Conservation (phyloP, 2,888 invertebrate genomes). For the Syrista parreyssii region DNA sequence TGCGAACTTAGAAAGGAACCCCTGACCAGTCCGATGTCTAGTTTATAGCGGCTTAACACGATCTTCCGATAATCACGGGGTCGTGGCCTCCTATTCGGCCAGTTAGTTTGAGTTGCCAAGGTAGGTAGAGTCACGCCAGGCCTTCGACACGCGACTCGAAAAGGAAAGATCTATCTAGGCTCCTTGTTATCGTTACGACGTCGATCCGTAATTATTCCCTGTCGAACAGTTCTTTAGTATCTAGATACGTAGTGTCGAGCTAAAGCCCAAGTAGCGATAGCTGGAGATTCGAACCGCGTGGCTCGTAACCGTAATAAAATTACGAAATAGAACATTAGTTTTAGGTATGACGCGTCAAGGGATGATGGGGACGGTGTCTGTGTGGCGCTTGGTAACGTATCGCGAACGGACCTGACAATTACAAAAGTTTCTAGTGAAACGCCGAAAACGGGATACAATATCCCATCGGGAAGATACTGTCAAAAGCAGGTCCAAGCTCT, state of each 20-base stretch:
- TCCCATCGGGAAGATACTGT: slow-evolving; percentile 26
- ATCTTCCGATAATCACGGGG: slow-evolving; percentile 50
- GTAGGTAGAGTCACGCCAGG: slow-evolving; percentile 44
- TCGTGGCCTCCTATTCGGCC: slow-evolving; percentile 48
- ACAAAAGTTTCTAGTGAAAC: slow-evolving; percentile 26
- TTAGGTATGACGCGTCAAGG: too few relatives aligned
- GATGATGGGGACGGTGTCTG: too few relatives aligned
- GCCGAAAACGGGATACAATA: slow-evolving; percentile 24
- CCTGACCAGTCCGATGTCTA: slow-evolving; percentile 23
- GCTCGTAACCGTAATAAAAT: too few relatives aligned
- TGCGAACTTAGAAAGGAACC: too few relatives aligned
- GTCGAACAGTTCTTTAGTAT: too few relatives aligned
- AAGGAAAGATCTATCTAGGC: not conserved
- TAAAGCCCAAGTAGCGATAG: too few relatives aligned
- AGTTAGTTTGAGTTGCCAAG: slow-evolving; percentile 40
- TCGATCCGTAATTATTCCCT: too few relatives aligned
- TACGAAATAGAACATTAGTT: too few relatives aligned
- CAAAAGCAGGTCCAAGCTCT: slow-evolving; percentile 22
- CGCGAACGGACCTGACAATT: not conserved
- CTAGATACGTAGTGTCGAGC: too few relatives aligned
- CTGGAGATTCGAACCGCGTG: too few relatives aligned
- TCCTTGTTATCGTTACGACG: not conserved
- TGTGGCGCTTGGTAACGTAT: too few relatives aligned
- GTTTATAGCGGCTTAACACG: slow-evolving; percentile 50
- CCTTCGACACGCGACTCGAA: slow-evolving; percentile 29